A percentile compares a stretch with the other conserved stretches of the same genome.
Evolutionary conservation across 2,113 vertebrate species (phyloP).

Genomic region (Actinemys pallida): DNA sequence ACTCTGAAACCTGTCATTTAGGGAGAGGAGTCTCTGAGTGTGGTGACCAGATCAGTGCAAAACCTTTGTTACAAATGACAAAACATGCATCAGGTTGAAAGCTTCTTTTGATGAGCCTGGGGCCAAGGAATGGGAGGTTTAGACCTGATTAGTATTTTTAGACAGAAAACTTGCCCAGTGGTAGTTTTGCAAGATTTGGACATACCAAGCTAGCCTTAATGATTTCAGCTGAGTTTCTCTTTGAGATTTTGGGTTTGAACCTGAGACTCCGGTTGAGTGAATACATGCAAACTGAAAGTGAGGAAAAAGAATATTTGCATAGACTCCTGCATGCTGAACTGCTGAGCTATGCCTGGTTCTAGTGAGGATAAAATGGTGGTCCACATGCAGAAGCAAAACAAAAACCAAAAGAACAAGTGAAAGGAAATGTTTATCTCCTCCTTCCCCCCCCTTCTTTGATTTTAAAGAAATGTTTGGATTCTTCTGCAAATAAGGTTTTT

Average conservation of each 20-base stretch:
- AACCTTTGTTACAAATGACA: background rate
- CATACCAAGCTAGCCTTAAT: conserved; percentile 41
- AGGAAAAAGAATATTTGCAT: conserved; percentile 64
- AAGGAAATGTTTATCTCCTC: background rate
- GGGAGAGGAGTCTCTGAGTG: background rate
- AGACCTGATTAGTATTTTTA: conserved; percentile 25
- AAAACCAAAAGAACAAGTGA: background rate
- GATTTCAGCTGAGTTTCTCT: conserved; percentile 46
- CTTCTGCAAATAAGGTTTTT: background rate
- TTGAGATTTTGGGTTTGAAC: conserved; percentile 15
- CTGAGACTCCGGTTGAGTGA: conserved; percentile 17
- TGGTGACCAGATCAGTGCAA: background rate
- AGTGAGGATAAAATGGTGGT: conserved; percentile 49
- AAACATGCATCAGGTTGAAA: background rate
- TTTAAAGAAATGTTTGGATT: conserved; percentile 33
- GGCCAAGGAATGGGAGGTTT: background rate
- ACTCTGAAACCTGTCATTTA: background rate
- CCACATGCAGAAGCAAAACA: conserved; percentile 54
- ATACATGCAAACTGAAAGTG: conserved; percentile 43
- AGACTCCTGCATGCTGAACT: conserved; percentile 56
- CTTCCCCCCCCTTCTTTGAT: background rate
- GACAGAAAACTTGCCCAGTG: background rate
- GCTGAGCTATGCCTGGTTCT: conserved; percentile 22
- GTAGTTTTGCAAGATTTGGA: background rate
- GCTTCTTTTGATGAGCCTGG: background rate